A percentile compares a stretch with the other conserved stretches of the same genome.
phyloP scores from a whole-genome alignment of 2,888 invertebrate genomes.

The Ectemnius lituratus region DNA sequence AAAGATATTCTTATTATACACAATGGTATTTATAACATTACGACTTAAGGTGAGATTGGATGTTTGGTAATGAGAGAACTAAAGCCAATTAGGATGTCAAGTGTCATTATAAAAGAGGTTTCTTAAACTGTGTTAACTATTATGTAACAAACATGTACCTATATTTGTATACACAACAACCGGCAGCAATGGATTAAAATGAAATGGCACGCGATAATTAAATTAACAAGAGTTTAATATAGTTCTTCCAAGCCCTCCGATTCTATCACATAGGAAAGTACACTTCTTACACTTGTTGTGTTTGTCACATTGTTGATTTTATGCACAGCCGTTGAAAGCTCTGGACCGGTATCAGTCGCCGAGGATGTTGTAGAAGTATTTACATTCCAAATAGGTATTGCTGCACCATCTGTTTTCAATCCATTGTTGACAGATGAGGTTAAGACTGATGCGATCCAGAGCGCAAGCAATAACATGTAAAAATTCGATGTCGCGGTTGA shows the following conservation, averaged over 20 bases:
- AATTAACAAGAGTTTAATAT: no score
- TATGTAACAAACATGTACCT: background rate
- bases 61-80: background rate
- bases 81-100: no score
- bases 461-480: conserved; percentile 30
- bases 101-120: background rate
- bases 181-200: no score
- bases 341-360: background rate
- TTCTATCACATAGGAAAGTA: background rate
- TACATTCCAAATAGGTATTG: conserved; percentile 5
- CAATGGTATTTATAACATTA: background rate
- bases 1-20: background rate
- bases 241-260: no score
- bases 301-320: conserved; percentile 7
- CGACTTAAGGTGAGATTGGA: background rate
- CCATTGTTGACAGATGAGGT: conserved; percentile 58
- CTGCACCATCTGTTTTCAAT: conserved; percentile 43
- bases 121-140: background rate
- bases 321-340: no score
- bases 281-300: conserved; percentile 23
- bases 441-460: conserved; percentile 58
- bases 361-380: background rate
- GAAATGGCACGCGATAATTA: no score
- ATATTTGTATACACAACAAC: no score
- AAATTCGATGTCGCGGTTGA: conserved; percentile 26